Base-by-base conservation (phyloP, 2,113 vertebrate genomes). In the Aptenodytes patagonicus region DNA sequence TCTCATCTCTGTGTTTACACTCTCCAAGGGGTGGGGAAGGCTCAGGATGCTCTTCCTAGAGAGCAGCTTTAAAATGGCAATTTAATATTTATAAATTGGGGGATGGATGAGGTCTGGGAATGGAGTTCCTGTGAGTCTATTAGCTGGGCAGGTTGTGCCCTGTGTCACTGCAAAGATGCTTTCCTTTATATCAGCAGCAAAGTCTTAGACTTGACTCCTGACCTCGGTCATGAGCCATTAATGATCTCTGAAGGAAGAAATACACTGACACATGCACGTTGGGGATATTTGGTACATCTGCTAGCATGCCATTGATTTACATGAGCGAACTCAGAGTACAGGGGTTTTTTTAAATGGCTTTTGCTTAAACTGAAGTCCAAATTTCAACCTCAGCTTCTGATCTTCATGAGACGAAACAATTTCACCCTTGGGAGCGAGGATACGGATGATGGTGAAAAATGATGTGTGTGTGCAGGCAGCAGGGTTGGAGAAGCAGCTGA, bases 11-110 rank as follows among this genome's bases (percentile, higher is more conserved):
- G 34, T 69, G 61, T 85, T 83, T 91, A 42, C 4, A 2, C 38
- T 83, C 76, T 93, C 46, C 20, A 11, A 90, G n/a, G 78, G 31
- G 28, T 46, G 49, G 62, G 10, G 13, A 83, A 83, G 46, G 81
- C 54, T 91, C 68, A 77, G 52, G 77, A 83, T 73, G 40, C 21
- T 73, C 71, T 96, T 95, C 75, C 78, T 94, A 73, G 87, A 93
- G 46, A 95, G 64, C 47, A 52, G 58, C 46, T 95, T 94, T 77
- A 60, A 89, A 89, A 88, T 58, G 40, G 42, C 42, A 38, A 36
- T 85, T 83, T 94, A 93, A 97, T 91, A 90, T 96, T 97, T 95
- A 95, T 95, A 93, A 93, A 79, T 15, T 80, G 64, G 54, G 73
- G 70, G 58, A 36, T 70, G 38, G 84, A 72, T 88, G 89, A 92